Conservation (phyloP, 2,888 invertebrate genomes). For the Aromia moschata region DNA sequence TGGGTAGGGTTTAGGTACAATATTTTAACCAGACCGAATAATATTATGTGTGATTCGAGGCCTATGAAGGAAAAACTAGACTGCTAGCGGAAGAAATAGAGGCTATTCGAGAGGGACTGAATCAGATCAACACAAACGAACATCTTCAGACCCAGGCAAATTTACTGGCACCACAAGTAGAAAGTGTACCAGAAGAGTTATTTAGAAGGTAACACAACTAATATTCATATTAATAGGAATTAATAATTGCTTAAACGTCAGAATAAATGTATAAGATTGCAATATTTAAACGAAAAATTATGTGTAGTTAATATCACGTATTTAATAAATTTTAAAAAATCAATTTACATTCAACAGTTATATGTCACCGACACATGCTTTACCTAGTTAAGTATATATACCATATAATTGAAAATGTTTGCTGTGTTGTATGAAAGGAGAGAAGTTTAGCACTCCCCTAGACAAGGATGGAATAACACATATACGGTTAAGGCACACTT, state of each 20-base stretch:
- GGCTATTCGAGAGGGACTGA: conserved; percentile 55
- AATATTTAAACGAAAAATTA: too few relatives aligned
- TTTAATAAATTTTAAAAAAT: too few relatives aligned
- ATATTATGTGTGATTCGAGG: conserved; percentile 41
- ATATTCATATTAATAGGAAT: background rate
- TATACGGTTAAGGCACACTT: conserved; percentile 66
- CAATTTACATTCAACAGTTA: too few relatives aligned
- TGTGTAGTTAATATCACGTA: too few relatives aligned
- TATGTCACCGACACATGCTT: too few relatives aligned
- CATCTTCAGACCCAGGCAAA: conserved; percentile 40
- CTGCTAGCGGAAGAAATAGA: conserved; percentile 59
- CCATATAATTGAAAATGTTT: too few relatives aligned
- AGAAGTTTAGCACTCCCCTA: conserved; percentile 96
- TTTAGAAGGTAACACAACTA: conserved; percentile 67
- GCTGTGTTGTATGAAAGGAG: conserved; percentile 98
- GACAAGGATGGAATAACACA: conserved; percentile 89
- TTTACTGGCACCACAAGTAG: conserved; percentile 58
- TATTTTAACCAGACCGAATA: too few relatives aligned
- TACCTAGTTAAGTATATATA: too few relatives aligned
- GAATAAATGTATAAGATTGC: too few relatives aligned
- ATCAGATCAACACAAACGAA: conserved; percentile 50
- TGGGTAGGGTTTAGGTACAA: conserved; percentile 64
- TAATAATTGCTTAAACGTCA: background rate
- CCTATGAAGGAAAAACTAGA: conserved; percentile 54
- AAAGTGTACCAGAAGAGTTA: conserved; percentile 79